These are phyloP conservation scores for Tenualosa thibaudeaui DNA, from an alignment of 2,797 vertebrate species.

Conservation along the genomic window DNA sequence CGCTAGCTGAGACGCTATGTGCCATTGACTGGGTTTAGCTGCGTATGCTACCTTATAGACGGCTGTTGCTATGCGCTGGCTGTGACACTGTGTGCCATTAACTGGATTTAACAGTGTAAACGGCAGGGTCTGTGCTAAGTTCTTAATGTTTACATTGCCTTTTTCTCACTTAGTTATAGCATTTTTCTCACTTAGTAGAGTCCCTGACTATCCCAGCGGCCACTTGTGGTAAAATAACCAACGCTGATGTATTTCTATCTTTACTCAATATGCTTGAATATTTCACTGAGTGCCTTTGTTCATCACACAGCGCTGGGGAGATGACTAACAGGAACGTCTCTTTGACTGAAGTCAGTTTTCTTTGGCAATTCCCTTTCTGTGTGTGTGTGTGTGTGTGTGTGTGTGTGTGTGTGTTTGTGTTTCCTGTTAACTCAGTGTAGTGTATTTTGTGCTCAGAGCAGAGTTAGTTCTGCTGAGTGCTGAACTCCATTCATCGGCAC, in stretches of 20 bases:
- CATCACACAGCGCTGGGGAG: neutral
- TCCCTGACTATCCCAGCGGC: neutral
- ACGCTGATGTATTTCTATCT: neutral
- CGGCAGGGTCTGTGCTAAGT: neutral
- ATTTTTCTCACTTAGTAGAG: neutral
- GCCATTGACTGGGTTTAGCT: no score
- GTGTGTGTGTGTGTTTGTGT: conserved; percentile 2
- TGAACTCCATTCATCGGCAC: neutral
- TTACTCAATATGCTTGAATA: no score
- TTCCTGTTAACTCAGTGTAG: neutral
- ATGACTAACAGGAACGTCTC: neutral
- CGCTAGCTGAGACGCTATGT: no score
- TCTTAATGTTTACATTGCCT: neutral
- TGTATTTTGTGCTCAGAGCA: neutral
- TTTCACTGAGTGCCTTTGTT: no score
- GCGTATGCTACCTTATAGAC: neutral
- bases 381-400: conserved; percentile 26
- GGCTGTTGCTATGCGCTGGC: no score
- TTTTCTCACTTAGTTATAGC: neutral
- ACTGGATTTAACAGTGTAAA: neutral
- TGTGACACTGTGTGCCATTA: neutral
- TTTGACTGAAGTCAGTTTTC: neutral
- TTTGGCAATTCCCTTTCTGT: neutral
- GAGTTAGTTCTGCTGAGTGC: neutral
- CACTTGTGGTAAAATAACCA: neutral